These are phyloP conservation scores for Phyto melanocephala DNA, from an alignment of 2,888 invertebrate species.

Conservation along the genomic window DNA sequence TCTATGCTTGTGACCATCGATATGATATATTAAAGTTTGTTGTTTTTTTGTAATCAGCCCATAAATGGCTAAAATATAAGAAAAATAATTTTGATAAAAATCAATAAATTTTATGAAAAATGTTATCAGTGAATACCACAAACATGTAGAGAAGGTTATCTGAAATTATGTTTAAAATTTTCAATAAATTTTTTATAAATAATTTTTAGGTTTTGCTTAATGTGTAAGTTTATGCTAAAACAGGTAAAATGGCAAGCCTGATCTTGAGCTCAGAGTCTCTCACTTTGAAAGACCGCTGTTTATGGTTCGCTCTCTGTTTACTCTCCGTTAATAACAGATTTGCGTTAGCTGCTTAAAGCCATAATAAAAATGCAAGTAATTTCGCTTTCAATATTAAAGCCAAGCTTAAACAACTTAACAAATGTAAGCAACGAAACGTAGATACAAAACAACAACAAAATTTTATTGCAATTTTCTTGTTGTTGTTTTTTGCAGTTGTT, in stretches of 20 bases:
- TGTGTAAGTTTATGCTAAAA: too few relatives aligned
- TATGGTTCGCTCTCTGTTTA: neutral
- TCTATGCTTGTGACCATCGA: too few relatives aligned
- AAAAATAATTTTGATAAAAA: too few relatives aligned
- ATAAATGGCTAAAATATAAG: too few relatives aligned
- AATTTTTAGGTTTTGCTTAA: too few relatives aligned
- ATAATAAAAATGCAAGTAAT: slow-evolving; percentile 67
- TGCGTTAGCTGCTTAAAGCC: neutral
- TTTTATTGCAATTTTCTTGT: slow-evolving; percentile 43
- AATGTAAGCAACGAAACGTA: slow-evolving; percentile 19
- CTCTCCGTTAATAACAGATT: neutral
- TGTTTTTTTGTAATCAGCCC: too few relatives aligned
- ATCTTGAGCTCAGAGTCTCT: neutral
- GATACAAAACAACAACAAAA: neutral
- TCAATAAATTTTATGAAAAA: too few relatives aligned
- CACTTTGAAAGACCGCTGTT: neutral
- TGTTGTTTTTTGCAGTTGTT: neutral
- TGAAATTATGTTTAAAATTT: too few relatives aligned
- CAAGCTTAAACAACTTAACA: slow-evolving; percentile 26
- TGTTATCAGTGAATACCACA: too few relatives aligned
- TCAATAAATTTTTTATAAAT: too few relatives aligned
- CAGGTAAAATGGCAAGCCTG: neutral
- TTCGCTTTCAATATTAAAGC: slow-evolving; percentile 73
- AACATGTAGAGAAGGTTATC: too few relatives aligned
- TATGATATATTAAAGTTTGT: too few relatives aligned